Base-by-base conservation (phyloP, 2,797 vertebrate species). In the Mormyrops attenuatus region DNA sequence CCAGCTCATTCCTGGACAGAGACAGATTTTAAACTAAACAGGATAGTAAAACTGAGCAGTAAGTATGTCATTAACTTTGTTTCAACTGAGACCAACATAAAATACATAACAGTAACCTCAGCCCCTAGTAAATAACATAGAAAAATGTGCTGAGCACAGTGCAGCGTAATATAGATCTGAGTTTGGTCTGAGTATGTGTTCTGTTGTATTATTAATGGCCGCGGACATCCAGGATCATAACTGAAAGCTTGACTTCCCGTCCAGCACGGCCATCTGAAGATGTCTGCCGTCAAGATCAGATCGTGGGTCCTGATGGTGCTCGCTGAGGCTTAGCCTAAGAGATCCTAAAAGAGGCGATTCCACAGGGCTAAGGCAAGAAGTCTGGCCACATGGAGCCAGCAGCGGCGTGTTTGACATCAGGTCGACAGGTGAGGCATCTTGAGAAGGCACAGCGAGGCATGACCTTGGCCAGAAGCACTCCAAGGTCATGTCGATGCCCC, bases 401-500 rank as follows among this genome's bases (percentile, higher is more conserved):
- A 34, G 13, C 17, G 17, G 52, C n/a, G 13, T 69, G 3, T 11
- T 8, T 47, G 17, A 88, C 53, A 13, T 88, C 87, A 89, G 84
- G 88, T 87, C 47, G 1, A 30, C 82, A 17, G 66, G 15, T n/a
- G 38, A 82, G 22, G n/a, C 22, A 89, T 26, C 49, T 30, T 53
- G 26, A 17, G 47, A 69, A 15, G 73, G 38, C 22, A 2, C 82
- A 20, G 57, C 9, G 66, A 8, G 22, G 34, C 0, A 13, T 8
- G 88, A 73, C 57, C 80, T 55, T 52, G 52, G 89, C 89, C 89
- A 87, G 85, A 30, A 82, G 88, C 86, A 55, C 84, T 49, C 63
- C 69, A 87, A 8, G 57, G 57, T 73, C 57, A 22, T 91, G 92
- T 91, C 92, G 92, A 91, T 20, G 92, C 93, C 92, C 93, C 93